Percentiles rank a stretch among this genome's conserved stretches.
Conservation (phyloP, 2,888 invertebrate species). For the Drosophila falleni region DNA sequence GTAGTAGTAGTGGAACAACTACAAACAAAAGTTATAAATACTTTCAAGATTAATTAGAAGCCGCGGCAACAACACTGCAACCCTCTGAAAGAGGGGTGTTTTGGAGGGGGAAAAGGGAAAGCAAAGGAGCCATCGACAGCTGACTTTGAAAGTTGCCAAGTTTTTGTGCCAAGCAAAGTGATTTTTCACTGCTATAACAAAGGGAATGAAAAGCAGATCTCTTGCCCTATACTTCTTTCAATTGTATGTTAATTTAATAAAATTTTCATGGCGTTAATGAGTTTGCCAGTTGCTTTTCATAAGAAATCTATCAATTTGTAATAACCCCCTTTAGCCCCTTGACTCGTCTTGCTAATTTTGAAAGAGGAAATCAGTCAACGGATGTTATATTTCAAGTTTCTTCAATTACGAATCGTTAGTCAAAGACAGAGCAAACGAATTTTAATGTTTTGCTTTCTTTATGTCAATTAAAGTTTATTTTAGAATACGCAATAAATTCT, state of each 20-base stretch:
- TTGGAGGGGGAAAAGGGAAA: background rate
- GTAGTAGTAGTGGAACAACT: constrained; percentile 37
- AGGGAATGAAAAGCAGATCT: constrained; percentile 7
- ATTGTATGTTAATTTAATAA: constrained; percentile 49
- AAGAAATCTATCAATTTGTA: constrained; percentile 39
- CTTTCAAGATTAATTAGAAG: constrained; percentile 74
- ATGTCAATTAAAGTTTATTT: constrained; percentile 3
- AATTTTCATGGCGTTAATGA: constrained; percentile 55
- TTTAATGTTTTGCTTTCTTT: background rate
- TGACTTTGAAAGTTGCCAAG: constrained; percentile 50
- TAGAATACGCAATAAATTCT: constrained; percentile 18
- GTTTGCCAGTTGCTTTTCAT: constrained; percentile 46
- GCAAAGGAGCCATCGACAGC: constrained; percentile 38
- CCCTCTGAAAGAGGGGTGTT: constrained; percentile 15
- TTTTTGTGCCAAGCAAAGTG: constrained; percentile 36
- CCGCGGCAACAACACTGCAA: constrained; percentile 37
- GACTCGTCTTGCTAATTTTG: constrained; percentile 8
- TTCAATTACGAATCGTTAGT: constrained; percentile 2
- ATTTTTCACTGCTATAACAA: constrained; percentile 49
- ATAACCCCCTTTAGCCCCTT: background rate
- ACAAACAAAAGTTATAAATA: constrained; percentile 75
- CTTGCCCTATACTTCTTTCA: constrained; percentile 11
- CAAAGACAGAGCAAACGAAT: background rate
- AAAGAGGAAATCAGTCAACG: constrained; percentile 9
- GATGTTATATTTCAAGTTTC: constrained; percentile 4